A percentile compares a stretch with the other conserved stretches of the same genome.
Conservation (phyloP, 2,113 vertebrate genomes). For the Cavia aperea region DNA sequence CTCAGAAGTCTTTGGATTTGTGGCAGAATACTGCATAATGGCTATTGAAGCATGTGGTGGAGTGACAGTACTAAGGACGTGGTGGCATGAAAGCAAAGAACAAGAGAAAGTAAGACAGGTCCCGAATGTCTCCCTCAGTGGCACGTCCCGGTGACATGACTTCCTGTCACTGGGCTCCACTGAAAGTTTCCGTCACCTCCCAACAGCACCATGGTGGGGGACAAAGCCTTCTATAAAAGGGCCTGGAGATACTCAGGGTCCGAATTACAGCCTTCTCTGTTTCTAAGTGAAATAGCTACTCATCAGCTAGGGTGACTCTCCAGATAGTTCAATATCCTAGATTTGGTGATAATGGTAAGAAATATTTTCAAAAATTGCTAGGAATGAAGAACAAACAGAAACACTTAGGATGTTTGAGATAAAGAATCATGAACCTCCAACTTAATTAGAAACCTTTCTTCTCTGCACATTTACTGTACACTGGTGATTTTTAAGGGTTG, state of each 20-base stretch:
- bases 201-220: neutral
- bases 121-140: too few species aligned
- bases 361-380: neutral
- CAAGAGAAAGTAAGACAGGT: neutral
- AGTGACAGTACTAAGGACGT: neutral
- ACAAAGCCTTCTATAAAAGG: neutral
- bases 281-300: neutral
- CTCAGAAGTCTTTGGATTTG: neutral
- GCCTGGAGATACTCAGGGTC: neutral
- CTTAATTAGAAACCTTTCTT: neutral
- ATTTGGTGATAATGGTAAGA: neutral
- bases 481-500: neutral
- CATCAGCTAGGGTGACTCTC: neutral
- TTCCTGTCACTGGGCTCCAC: neutral
- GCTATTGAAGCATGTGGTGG: too few species aligned
- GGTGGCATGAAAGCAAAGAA: neutral
- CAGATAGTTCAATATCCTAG: neutral
- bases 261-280: neutral
- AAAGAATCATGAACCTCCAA: neutral
- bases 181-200: neutral
- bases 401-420: neutral
- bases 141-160: rapidly evolving
- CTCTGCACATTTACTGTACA: neutral
- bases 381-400: neutral
- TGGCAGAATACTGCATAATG: neutral